A percentile compares a stretch with the other conserved stretches of the same genome.
These are phyloP conservation scores for Brachypteracias leptosomus DNA, from an alignment of 2,113 vertebrate species.

Conservation along the genomic window DNA sequence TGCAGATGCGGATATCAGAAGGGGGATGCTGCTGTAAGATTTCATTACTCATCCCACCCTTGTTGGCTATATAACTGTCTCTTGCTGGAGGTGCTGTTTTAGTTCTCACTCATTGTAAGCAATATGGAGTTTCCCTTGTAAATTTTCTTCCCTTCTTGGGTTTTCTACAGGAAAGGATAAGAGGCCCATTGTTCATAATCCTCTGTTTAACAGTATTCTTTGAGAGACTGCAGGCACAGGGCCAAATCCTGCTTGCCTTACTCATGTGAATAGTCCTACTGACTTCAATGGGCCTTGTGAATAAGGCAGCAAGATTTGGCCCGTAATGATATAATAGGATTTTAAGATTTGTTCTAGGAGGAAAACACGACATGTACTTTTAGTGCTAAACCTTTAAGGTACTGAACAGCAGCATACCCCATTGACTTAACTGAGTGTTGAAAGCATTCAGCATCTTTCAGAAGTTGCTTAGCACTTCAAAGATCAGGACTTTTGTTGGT, in stretches of 20 bases:
- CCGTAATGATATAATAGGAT: constrained; percentile 63
- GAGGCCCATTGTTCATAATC: constrained; percentile 60
- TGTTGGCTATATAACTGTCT: background rate
- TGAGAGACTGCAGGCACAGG: constrained; percentile 65
- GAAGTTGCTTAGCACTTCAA: constrained; percentile 55
- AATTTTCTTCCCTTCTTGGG: constrained; percentile 50
- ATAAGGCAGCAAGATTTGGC: constrained; percentile 64
- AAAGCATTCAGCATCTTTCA: constrained; percentile 52
- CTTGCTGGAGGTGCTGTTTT: constrained; percentile 45
- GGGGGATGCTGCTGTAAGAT: background rate
- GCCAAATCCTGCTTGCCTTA: constrained; percentile 60
- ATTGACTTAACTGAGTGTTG: constrained; percentile 28
- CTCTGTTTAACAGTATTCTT: constrained; percentile 71
- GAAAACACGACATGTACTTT: constrained; percentile 60
- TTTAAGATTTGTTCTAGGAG: constrained; percentile 60
- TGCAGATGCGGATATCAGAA: background rate
- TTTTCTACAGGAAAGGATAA: constrained; percentile 61
- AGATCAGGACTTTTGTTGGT: constrained; percentile 52
- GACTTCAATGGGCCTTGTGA: constrained; percentile 54
- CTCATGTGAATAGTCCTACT: constrained; percentile 54
- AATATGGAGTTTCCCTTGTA: constrained; percentile 49
- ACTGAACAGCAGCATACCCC: constrained; percentile 23
- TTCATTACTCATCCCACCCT: background rate
- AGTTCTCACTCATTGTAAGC: constrained; percentile 8
- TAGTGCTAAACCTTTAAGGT: constrained; percentile 53